Evolutionary conservation across 2,888 invertebrate genomes (phyloP).

Genomic region (Dusona sp.): DNA sequence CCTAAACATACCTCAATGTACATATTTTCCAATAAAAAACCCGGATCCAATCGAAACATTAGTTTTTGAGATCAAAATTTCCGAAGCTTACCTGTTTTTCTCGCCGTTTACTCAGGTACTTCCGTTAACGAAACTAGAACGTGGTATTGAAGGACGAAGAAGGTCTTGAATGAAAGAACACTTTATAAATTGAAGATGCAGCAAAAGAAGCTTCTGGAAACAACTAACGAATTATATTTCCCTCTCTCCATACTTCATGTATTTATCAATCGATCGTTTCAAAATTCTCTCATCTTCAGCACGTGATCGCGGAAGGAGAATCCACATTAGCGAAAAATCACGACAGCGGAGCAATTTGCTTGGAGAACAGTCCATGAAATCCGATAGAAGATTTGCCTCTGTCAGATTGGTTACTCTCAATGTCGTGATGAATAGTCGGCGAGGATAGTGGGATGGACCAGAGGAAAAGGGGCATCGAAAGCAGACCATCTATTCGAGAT

Average conservation of each 20-base stretch:
- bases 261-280: not conserved
- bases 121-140: too few species aligned
- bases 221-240: not conserved
- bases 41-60: too few species aligned
- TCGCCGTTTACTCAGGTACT: too few species aligned
- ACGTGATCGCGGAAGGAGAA: not conserved
- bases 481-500: constrained; percentile 43
- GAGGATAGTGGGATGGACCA: constrained; percentile 6
- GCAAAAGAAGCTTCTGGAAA: not conserved
- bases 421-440: constrained; percentile 7
- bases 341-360: constrained; percentile 39
- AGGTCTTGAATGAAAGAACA: not conserved
- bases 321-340: constrained; percentile 41
- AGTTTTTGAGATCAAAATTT: too few species aligned
- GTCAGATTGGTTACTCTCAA: constrained; percentile 27
- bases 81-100: too few species aligned
- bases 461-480: constrained; percentile 36
- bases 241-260: not conserved
- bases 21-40: too few species aligned
- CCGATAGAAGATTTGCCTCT: constrained; percentile 29
- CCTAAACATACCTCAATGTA: too few species aligned
- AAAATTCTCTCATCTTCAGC: constrained; percentile 21
- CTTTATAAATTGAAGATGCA: not conserved
- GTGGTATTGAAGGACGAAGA: too few species aligned
- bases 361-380: constrained; percentile 52